Evolutionary conservation across 2,113 vertebrate genomes (phyloP), one percentile per base, ranked within the genome.

Genomic region (Hippocampus comes): DNA sequence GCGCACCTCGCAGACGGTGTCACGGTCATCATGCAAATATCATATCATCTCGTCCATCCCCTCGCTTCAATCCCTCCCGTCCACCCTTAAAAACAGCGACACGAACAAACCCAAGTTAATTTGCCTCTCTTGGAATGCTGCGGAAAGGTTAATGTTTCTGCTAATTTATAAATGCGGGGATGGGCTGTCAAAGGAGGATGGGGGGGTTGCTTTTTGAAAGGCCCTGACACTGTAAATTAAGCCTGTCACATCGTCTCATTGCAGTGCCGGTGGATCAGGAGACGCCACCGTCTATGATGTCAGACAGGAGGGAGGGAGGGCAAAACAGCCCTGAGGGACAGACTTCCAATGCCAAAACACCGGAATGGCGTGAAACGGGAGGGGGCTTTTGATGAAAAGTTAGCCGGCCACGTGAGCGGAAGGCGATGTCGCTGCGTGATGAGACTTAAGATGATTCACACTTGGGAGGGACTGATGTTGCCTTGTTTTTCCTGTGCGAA

Each of bases 91-190:
- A 46, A 90, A 87, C 88, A 78, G 75, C 92, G 91, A 91, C 90
- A 92, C 91, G 91, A 93, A 89, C 89, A 91, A 91, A 92, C 87
- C 84, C 88, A 90, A 93, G 90, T 90, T 92, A 91, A 92, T 90
- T 89, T 89, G 85, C 86, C 78, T 87, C 86, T 84, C 87, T 91
- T 89, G 78, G 88, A 91, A 92, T 83, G 74, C 66, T 92, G 90
- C 87, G 82, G 87, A 93, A 93, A 93, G 93, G 92, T 93, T 93
- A 93, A 93, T 93, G 93, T 92, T 93, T 93, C 92, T 92, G 93
- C 92, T 93, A 91, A 93, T 93, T 93, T 93, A 91, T 88, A 91
- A 93, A 93, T 89, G 91, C 85, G 84, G 88, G 27, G 90, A 92
- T 90, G 86, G 34, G 89, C 92, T 93, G 92, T 93, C 93, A 92